Evolutionary conservation across 2,797 vertebrate species (phyloP).

Genomic region (Rousettus madagascariensis): DNA sequence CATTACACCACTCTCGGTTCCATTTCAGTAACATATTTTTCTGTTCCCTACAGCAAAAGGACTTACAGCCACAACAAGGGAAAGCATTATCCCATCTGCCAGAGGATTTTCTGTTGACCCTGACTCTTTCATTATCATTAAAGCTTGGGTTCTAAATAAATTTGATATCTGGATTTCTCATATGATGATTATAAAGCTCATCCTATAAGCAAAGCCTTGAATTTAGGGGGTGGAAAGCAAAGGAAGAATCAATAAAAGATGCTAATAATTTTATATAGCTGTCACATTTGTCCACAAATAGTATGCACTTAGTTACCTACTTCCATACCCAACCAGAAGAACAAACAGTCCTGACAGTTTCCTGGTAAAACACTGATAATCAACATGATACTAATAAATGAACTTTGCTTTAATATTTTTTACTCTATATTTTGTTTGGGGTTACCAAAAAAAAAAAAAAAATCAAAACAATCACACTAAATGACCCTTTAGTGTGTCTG

Average conservation of each 20-base stretch:
- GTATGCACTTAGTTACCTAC: not conserved
- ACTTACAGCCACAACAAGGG: not conserved
- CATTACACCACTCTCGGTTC: not conserved
- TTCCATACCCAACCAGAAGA: not conserved
- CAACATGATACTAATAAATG: not conserved
- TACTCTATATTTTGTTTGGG: conserved; percentile 74
- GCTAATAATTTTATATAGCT: not conserved
- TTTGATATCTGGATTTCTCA: not conserved
- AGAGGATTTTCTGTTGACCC: not conserved
- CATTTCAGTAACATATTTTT: not conserved
- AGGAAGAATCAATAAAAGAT: not conserved
- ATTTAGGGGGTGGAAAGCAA: not conserved
- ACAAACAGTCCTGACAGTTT: not conserved
- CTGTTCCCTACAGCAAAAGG: not conserved
- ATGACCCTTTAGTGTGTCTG: conserved; percentile 58
- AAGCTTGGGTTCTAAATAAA: not conserved
- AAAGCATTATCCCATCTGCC: not conserved
- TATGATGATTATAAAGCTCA: not conserved
- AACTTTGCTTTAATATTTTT: conserved; percentile 44
- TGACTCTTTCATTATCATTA: not conserved
- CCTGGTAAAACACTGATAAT: not conserved
- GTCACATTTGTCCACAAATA: not conserved
- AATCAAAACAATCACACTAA: conserved; percentile 75
- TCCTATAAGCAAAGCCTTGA: not conserved
- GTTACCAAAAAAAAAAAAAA: conserved; percentile 71